Evolutionary conservation across 2,888 invertebrate genomes (phyloP).

Genomic region (Caenorhabditis sp.): DNA sequence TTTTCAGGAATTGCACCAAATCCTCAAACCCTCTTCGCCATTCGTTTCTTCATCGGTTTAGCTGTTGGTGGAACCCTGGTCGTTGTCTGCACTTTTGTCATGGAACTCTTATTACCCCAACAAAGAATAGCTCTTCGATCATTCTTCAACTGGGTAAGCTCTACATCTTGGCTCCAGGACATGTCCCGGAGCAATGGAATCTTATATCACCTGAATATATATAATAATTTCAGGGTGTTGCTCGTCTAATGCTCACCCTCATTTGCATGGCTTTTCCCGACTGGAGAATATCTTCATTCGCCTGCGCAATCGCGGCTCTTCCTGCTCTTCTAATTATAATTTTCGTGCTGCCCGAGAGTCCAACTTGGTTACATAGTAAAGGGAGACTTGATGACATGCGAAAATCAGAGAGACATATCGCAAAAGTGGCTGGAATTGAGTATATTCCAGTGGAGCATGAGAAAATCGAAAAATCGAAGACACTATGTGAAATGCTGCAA

Average conservation of each 20-base stretch:
- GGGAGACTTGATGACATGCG: background rate
- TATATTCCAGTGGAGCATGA: conserved; percentile 50
- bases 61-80: conserved; percentile 58
- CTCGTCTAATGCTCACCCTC: conserved; percentile 53
- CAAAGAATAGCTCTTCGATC: conserved; percentile 67
- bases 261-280: conserved; percentile 54
- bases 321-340: conserved; percentile 59
- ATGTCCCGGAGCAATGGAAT: too few species aligned
- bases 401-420: background rate
- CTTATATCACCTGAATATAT: too few species aligned
- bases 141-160: conserved; percentile 61
- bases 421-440: conserved; percentile 52
- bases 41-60: conserved; percentile 57
- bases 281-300: conserved; percentile 58
- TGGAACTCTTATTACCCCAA: conserved; percentile 65
- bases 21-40: background rate
- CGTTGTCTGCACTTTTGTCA: conserved; percentile 63
- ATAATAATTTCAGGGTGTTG: conserved; percentile 32
- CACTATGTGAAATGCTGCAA: conserved; percentile 39
- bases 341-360: conserved; percentile 66
- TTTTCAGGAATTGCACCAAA: background rate
- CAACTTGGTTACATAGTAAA: conserved; percentile 66
- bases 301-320: conserved; percentile 44
- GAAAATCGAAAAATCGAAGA: conserved; percentile 41
- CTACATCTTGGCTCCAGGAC: too few species aligned